Base-by-base conservation (phyloP, 1,140 invertebrate genomes). In the Hypothenemus hampei region DNA sequence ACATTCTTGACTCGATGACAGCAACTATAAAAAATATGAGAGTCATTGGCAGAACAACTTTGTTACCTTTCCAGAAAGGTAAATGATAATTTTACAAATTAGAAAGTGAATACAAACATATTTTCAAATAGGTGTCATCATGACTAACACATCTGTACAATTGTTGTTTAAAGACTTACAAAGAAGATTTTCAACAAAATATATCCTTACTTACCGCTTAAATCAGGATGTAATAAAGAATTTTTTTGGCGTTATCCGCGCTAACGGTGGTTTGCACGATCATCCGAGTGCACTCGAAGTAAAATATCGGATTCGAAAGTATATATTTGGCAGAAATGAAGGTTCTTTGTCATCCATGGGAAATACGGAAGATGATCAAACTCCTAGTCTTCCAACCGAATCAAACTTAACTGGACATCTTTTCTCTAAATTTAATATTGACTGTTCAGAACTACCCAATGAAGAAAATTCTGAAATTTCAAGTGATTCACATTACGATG, bases 291-390 rank as follows among this genome's bases (percentile, higher is more conserved):
- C n/a, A n/a, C n/a, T n/a, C n/a, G n/a, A n/a, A n/a, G 11, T 33
- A 41, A 53, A 43, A 36, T 53, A 53, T 35, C 13, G 40, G 11
- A 5, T 50, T 4, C 23, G 49, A n/a, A 52, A n/a, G n/a, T n/a
- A n/a, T n/a, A n/a, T n/a, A n/a, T n/a, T n/a, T n/a, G n/a, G n/a
- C n/a, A n/a, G n/a, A n/a, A n/a, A n/a, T n/a, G n/a, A n/a, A n/a
- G n/a, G n/a, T n/a, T n/a, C n/a, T n/a, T n/a, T n/a, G n/a, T n/a
- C n/a, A n/a, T n/a, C n/a, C n/a, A n/a, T n/a, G n/a, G n/a, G n/a
- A n/a, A n/a, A n/a, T n/a, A n/a, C n/a, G n/a, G n/a, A n/a, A n/a
- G n/a, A n/a, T 1, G 37, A 48, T n/a, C n/a, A n/a, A n/a, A n/a
- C n/a, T n/a, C n/a, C n/a, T n/a, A n/a, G n/a, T n/a, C n/a, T n/a